Evolutionary conservation across 2,113 vertebrate genomes (phyloP), one percentile per base, ranked within the genome.

Genomic region (Archocentrus centrarchus): DNA sequence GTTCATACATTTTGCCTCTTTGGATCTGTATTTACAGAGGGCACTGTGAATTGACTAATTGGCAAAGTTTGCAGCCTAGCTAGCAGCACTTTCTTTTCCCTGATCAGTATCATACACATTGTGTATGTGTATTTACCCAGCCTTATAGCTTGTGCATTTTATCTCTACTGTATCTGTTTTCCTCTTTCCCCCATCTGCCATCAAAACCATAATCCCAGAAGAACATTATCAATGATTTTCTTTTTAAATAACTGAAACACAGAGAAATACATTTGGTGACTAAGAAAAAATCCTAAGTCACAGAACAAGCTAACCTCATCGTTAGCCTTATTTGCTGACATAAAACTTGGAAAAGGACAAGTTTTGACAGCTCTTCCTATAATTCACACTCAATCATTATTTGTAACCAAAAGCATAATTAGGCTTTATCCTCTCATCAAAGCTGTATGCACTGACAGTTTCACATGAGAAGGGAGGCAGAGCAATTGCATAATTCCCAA

Each of bases 401-500:
- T 68, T 68, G 44, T 18, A 70, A 50, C 15, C 24, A 70, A 70
- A 44, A 8, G 47, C 9, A 50, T 50, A 70, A 32, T 53, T 53
- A 73, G 66, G 50, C 17, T 0, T 73, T 18, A n/a, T n/a, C 68
- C 17, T 73, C 68, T 73, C 3, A 73, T 30, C 44, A 70, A 70
- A 50, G 66, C 24, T 73, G 44, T 53, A 18, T 53, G 50, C 44
- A 8, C 24, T 53, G 24, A 50, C 24, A 68, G 5, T 30, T 53
- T 53, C 66, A 20, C 17, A 0, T 70, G 24, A 70, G 44, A 50
- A 24, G 3, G 0, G 24, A 73, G 47, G 44, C 3, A 73, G 10
- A 32, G 44, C 24, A 73, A 53, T 3, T 53, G 24, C 0, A 3
- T 0, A 32, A 32, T 17, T 73, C 66, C 44, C 30, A 30, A 53